Conservation (phyloP, 1,140 invertebrate species). For the Steinernema khuongi region DNA sequence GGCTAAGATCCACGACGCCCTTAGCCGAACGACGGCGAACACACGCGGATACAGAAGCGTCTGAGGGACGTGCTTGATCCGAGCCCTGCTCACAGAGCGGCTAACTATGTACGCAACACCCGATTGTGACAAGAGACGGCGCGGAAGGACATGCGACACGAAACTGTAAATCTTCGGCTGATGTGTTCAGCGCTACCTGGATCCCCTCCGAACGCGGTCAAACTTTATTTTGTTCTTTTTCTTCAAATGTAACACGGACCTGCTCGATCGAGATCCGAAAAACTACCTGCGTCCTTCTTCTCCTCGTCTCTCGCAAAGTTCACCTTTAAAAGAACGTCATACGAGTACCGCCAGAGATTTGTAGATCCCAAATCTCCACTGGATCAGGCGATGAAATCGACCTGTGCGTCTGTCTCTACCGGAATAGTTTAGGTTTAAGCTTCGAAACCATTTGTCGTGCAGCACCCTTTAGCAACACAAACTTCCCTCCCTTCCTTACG, state of each 20-base stretch:
- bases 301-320: not conserved
- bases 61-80: too few relatives aligned
- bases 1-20: not conserved
- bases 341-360: not conserved
- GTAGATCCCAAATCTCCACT: too few relatives aligned
- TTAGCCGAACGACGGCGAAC: not conserved
- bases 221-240: constrained; percentile 3
- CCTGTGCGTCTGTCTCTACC: too few relatives aligned
- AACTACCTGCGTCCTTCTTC: not conserved
- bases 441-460: too few relatives aligned
- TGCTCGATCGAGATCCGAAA: constrained; percentile 9
- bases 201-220: constrained; percentile 5
- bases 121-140: too few relatives aligned
- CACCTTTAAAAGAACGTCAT: not conserved
- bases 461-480: too few relatives aligned
- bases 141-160: too few relatives aligned
- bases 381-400: too few relatives aligned
- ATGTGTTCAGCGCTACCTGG: not conserved
- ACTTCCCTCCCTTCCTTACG: too few relatives aligned
- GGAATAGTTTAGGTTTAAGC: too few relatives aligned
- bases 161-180: not conserved
- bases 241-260: constrained; percentile 2
- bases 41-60: not conserved
- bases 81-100: too few relatives aligned
- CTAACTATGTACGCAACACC: too few relatives aligned